Evolutionary conservation across 2,797 vertebrate genomes (phyloP).

Genomic region (Diplodus puntazzo): DNA sequence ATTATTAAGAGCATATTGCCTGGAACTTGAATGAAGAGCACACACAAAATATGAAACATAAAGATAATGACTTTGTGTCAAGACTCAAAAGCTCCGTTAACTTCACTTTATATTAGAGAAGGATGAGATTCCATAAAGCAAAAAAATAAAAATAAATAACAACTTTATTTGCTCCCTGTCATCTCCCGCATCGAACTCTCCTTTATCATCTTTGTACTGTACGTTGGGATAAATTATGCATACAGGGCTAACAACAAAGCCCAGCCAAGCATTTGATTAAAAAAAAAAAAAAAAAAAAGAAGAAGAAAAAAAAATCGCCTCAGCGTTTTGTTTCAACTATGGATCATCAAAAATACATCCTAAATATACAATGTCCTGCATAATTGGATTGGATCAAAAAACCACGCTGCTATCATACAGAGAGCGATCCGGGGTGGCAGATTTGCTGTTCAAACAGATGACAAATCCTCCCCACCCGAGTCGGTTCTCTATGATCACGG

Average conservation of each 20-base stretch:
- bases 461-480: constrained; percentile 30
- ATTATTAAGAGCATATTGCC: constrained; percentile 18
- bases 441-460: constrained; percentile 56
- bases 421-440: constrained; percentile 23
- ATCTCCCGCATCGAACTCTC: constrained; percentile 39
- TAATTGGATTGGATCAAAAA: constrained; percentile 58
- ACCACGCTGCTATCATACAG: constrained; percentile 9
- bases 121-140: constrained; percentile 47
- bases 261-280: constrained; percentile 60
- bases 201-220: constrained; percentile 48
- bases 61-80: constrained; percentile 47
- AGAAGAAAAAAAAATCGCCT: constrained; percentile 37
- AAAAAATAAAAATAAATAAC: constrained; percentile 50
- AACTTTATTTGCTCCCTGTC: constrained; percentile 62
- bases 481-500: constrained; percentile 47
- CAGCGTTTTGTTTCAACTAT: constrained; percentile 47
- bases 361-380: constrained; percentile 65
- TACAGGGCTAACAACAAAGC: constrained; percentile 59
- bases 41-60: constrained; percentile 14
- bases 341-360: constrained; percentile 53
- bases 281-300: constrained; percentile 27
- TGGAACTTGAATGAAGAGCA: constrained; percentile 18
- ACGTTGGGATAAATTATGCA: constrained; percentile 68
- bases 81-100: constrained; percentile 38
- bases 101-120: constrained; percentile 44